Base-by-base conservation (phyloP, 2,888 invertebrate species). In the Gandaritis pyraliata region DNA sequence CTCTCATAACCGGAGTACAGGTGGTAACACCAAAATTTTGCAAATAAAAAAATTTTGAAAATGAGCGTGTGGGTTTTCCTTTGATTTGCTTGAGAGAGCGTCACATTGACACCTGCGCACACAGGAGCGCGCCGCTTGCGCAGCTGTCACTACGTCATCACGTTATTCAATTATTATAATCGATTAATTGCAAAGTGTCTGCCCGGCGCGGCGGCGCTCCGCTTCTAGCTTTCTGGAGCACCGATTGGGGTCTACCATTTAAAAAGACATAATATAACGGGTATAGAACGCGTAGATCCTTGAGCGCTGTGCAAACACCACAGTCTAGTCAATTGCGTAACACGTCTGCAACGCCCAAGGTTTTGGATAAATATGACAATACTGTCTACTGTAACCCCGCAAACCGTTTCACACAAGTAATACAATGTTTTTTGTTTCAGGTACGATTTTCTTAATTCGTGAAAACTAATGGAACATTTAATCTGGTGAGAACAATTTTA, bases 111-210 rank as follows among this genome's bases (percentile, higher is more conserved):
- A 89, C 84, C 86, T 90, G 90, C 81, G 83, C 80, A 88, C 74
- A 88, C 83, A 82, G 73, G 72, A 67, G 68, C 72, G 65, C 68
- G 78, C 68, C 82, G 87, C 85, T 84, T 84, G 86, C 86, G 85
- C 88, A 88, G 87, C 87, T 89, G 90, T 78, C 82, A 71, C 81
- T 82, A 83, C 88, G 89, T 88, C 88, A 87, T 79, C 78, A 72
- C 75, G 78, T 85, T 82, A 81, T 84, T 82, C 77, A 84, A 83
- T 86, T 86, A 87, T 83, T 87, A 79, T 85, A 87, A 88, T 88
- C 85, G 83, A 88, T 85, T 86, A 87, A 86, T 86, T 84, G 82
- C 77, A 81, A 82, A 85, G 81, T 78, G 83, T 86, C 82, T 84
- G 74, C 75, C 73, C 72, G 80, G 73, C 53, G 47, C 75, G 75